Conservation (phyloP, 53 echinoderm and acorn worm genomes). For the Hippasteria phrygiana region DNA sequence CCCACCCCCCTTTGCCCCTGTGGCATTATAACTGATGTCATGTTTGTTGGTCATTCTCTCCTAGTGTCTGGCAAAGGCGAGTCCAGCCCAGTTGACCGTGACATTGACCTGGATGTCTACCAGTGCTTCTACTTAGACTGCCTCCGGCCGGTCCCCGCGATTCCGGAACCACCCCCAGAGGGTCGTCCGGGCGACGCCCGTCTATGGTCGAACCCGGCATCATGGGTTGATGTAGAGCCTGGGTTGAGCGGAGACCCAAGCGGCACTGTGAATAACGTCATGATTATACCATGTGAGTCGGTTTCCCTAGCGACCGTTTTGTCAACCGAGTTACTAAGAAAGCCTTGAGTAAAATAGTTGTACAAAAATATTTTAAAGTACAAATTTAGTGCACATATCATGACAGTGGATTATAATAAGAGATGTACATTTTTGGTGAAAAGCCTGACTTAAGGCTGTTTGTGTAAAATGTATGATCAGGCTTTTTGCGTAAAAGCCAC, state of each 20-base stretch:
- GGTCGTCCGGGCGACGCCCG: slow-evolving; percentile 71
- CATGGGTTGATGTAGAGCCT: slow-evolving; percentile 82
- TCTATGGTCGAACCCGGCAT: slow-evolving; percentile 78
- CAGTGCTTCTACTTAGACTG: slow-evolving; percentile 89
- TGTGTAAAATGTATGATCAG: too few relatives aligned
- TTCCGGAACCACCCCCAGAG: slow-evolving; percentile 58
- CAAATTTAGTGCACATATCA: too few relatives aligned
- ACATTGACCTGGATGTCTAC: slow-evolving; percentile 81
- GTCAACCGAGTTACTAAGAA: background rate
- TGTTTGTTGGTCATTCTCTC: background rate
- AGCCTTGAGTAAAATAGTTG: too few relatives aligned
- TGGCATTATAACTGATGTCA: too few relatives aligned
- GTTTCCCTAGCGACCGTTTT: background rate
- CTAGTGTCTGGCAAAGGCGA: slow-evolving; percentile 90
- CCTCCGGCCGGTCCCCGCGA: slow-evolving; percentile 77
- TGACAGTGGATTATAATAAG: too few relatives aligned
- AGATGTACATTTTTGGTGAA: too few relatives aligned
- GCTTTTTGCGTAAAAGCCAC: too few relatives aligned
- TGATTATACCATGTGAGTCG: slow-evolving; percentile 81
- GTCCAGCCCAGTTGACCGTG: slow-evolving; percentile 3
- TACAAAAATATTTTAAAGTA: too few relatives aligned
- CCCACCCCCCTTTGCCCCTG: too few relatives aligned
- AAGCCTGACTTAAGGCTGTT: too few relatives aligned
- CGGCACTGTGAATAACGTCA: slow-evolving; percentile 72
- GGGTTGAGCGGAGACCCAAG: slow-evolving; percentile 83